Conservation (phyloP, 2,888 invertebrate genomes). For the Meganola albula region DNA sequence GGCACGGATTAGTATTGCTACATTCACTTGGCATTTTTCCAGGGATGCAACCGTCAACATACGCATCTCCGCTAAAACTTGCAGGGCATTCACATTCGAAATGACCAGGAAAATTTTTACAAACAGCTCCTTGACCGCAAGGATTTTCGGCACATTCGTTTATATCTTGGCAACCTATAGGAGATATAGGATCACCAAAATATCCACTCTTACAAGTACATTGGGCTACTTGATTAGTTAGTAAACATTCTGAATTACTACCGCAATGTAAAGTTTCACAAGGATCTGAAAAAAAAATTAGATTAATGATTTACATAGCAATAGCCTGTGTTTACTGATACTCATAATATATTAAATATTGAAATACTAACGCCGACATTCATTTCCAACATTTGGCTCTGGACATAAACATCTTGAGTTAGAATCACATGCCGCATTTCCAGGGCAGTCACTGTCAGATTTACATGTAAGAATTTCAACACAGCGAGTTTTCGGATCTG, state of each 20-base stretch:
- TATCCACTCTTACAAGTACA: conserved; percentile 91
- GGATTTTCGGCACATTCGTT: conserved; percentile 90
- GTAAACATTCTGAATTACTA: conserved; percentile 92
- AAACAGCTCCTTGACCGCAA: conserved; percentile 90
- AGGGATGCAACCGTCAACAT: conserved; percentile 85
- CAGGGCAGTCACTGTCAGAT: conserved; percentile 88
- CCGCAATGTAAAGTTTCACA: conserved; percentile 92
- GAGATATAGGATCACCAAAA: conserved; percentile 81
- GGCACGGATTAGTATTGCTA: conserved; percentile 86
- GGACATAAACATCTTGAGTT: conserved; percentile 90
- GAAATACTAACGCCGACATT: conserved; percentile 88
- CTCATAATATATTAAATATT: conserved; percentile 1
- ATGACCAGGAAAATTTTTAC: conserved; percentile 91
- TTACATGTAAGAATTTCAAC: conserved; percentile 89
- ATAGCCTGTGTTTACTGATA: background rate
- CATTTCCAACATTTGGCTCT: conserved; percentile 93
- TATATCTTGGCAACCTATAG: conserved; percentile 89
- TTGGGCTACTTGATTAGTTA: conserved; percentile 88
- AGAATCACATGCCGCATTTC: conserved; percentile 90
- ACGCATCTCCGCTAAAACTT: conserved; percentile 88
- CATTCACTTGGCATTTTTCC: conserved; percentile 82
- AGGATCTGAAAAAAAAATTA: conserved; percentile 81
- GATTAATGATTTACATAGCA: background rate
- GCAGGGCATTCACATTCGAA: conserved; percentile 93
- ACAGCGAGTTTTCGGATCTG: conserved; percentile 89